Evolutionary conservation across 2,113 vertebrate genomes (phyloP).

Genomic region (Istiophorus platypterus): DNA sequence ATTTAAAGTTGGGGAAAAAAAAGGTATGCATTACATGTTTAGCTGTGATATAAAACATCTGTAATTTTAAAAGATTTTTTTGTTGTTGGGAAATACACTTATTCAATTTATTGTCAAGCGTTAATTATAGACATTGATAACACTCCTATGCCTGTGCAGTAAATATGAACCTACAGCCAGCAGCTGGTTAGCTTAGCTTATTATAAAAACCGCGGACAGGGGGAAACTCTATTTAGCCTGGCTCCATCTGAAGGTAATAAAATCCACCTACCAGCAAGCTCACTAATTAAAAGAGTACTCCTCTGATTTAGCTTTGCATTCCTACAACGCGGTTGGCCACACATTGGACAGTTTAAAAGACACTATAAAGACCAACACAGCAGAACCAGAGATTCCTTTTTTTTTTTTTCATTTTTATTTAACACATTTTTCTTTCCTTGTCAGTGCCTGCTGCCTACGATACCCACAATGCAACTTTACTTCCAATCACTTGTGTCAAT

Average conservation of each 20-base stretch:
- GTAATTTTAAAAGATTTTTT: not conserved
- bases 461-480: not conserved
- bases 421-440: not conserved
- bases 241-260: not conserved
- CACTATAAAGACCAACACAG: not conserved
- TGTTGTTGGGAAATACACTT: not conserved
- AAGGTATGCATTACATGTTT: too few species aligned
- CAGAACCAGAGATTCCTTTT: too few species aligned
- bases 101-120: too few species aligned
- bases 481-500: not conserved
- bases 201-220: not conserved
- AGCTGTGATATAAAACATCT: not conserved
- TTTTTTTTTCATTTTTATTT: too few species aligned
- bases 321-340: not conserved
- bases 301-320: not conserved
- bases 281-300: too few species aligned
- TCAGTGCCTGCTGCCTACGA: not conserved
- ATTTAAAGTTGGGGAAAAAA: not conserved
- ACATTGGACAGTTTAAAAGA: not conserved
- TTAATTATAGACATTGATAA: not conserved
- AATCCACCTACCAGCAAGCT: too few species aligned
- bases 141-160: not conserved
- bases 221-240: not conserved
- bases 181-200: not conserved
- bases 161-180: not conserved